Evolutionary conservation across 2,797 vertebrate species (phyloP).

Genomic region (Anguilla megastoma): DNA sequence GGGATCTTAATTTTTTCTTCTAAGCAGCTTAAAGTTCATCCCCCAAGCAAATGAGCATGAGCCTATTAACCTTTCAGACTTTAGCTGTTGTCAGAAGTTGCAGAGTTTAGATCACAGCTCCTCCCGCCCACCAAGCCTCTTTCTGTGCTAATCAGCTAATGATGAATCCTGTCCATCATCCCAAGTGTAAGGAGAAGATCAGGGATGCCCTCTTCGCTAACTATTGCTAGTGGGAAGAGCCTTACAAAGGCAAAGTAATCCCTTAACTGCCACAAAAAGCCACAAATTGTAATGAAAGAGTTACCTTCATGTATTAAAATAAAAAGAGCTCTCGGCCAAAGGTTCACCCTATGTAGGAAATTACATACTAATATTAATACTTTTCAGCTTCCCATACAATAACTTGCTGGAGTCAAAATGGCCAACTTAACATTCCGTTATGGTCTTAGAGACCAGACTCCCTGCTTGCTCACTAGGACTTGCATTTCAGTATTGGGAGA

Average conservation of each 20-base stretch:
- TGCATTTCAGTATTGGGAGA: neutral
- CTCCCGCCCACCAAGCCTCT: neutral
- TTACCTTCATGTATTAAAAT: neutral
- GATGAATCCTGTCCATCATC: conserved; percentile 2
- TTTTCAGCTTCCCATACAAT: neutral
- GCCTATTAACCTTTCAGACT: conserved; percentile 21
- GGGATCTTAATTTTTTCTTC: conserved; percentile 24
- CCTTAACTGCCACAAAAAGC: neutral
- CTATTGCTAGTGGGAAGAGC: neutral
- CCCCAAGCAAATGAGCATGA: conserved; percentile 21
- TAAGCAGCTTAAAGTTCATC: conserved; percentile 28
- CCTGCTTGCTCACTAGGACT: neutral
- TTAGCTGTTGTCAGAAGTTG: neutral
- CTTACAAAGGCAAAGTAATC: neutral
- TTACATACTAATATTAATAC: neutral
- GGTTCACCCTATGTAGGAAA: neutral
- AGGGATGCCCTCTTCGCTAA: neutral
- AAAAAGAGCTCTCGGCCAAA: neutral
- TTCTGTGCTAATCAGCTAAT: neutral
- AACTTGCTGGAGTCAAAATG: neutral
- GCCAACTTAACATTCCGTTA: neutral
- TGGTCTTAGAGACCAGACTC: neutral
- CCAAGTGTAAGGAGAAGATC: neutral
- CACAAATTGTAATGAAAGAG: neutral
- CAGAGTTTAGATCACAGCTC: conserved; percentile 25